Base-by-base conservation (phyloP, 2,113 vertebrate genomes). In the Pollachius pollachius region DNA sequence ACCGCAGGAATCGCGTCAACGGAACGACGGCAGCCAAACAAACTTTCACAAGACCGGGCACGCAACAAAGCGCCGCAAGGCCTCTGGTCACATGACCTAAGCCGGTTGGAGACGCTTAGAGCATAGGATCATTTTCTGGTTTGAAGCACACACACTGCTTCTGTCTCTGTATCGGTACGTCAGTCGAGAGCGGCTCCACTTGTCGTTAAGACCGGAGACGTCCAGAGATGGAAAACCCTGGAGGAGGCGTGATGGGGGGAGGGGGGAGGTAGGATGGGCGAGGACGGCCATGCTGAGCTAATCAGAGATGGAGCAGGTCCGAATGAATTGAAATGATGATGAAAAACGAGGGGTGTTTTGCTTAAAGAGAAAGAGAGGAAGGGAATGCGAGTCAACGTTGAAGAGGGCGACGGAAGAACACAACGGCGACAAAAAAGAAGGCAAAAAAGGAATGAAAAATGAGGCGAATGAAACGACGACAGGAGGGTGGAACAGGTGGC, bases 261-360 rank as follows among this genome's bases (percentile, higher is more conserved):
- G 7, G 25, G 4, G 30, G 17, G 17, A 21, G n/a, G 37, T 9
- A n/a, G n/a, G 64, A 37, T 12, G 34, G 15, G 25, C 5, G 3
- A 34, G 62, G 17, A 17, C 34, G n/a, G 34, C 62, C 62, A 64
- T 64, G 62, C 62, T 37, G 62, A 37, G 34, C 62, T 5, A 41
- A 52, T 52, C 37, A 23, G 4, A 41, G 48, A 27, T 13, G 15
- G 63, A 48, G 18, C 17, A 41, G 52, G 48, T 4, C 5, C 27
- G 17, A 37, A 37, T 11, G 27, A 37, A 52, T 5, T 5, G 8
- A 19, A 11, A 21, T 16, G 17, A 12, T 11, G 64, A 13, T 11
- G 37, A n/a, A 16, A 48, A 30, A 65, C 17, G 8, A 65, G 9
- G 11, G 16, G 18, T 34, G 48, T 0, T 41, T 30, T 27, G 30